A percentile compares a stretch with the other conserved stretches of the same genome.
Conservation (phyloP, 2,797 vertebrate species). For the Chelon labrosus region DNA sequence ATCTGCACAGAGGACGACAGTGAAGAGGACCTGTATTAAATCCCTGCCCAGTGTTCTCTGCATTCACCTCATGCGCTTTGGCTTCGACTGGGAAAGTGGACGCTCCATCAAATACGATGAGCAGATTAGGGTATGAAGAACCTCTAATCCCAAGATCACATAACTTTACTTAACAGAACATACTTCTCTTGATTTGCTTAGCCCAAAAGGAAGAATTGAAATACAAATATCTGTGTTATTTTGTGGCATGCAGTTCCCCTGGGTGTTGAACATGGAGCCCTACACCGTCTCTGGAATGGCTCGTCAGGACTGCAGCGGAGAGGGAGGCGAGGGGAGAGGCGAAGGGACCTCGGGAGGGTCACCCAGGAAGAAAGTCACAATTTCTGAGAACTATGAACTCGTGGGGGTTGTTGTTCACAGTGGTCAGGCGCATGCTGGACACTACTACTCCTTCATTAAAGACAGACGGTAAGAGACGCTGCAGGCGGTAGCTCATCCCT, state of each 20-base stretch:
- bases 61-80: conserved; percentile 99
- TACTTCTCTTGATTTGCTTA: neutral
- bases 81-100: conserved; percentile 99
- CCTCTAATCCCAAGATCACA: neutral
- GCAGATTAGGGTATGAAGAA: conserved; percentile 91
- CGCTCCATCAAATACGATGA: conserved; percentile 99
- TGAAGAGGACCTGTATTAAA: conserved; percentile 98
- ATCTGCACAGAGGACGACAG: conserved; percentile 91
- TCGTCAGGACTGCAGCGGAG: conserved; percentile 94
- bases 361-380: conserved; percentile 96
- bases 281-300: conserved; percentile 99
- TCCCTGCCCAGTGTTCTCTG: conserved; percentile 95
- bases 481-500: neutral
- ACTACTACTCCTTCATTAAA: conserved; percentile 99
- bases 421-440: conserved; percentile 97
- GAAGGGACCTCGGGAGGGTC: conserved; percentile 90
- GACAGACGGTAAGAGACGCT: conserved; percentile 90
- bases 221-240: neutral
- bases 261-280: conserved; percentile 99
- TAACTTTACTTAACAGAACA: neutral
- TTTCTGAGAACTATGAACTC: conserved; percentile 98
- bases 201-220: neutral
- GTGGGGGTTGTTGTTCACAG: conserved; percentile 98
- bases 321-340: conserved; percentile 90
- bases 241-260: conserved; percentile 89